Percentiles rank a stretch among this genome's conserved stretches.
Evolutionary conservation across 2,888 invertebrate genomes (phyloP).

Genomic region (Bruchidius siliquastri): DNA sequence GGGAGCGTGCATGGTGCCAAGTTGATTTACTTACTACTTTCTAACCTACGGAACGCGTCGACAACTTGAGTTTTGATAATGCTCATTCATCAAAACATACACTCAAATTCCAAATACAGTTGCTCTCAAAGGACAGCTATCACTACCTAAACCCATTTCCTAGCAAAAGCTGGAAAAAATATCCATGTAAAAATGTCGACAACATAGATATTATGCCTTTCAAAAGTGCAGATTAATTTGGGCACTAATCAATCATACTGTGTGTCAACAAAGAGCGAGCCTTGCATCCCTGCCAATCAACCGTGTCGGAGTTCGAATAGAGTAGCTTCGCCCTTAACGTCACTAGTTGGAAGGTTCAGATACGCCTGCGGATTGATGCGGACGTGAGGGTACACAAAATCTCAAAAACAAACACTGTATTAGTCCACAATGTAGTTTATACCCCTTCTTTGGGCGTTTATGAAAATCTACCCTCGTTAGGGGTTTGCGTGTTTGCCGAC

Average conservation of each 20-base stretch:
- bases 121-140: no score
- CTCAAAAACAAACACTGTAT: slow-evolving; percentile 43
- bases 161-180: neutral
- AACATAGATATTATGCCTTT: neutral
- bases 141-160: neutral
- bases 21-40: no score
- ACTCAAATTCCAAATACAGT: no score
- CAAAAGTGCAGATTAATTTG: slow-evolving; percentile 39
- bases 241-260: slow-evolving; percentile 41
- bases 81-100: no score
- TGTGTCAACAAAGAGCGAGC: slow-evolving; percentile 38
- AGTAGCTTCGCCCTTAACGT: neutral
- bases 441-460: slow-evolving; percentile 21
- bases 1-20: no score
- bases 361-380: slow-evolving; percentile 25
- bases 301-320: slow-evolving; percentile 9
- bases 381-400: slow-evolving; percentile 38
- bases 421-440: slow-evolving; percentile 36
- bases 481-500: neutral
- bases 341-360: neutral
- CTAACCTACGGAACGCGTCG: no score
- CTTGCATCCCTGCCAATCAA: slow-evolving; percentile 33
- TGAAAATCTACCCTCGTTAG: slow-evolving; percentile 3
- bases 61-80: no score
- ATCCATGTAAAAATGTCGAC: neutral